Evolutionary conservation across 2,797 vertebrate genomes (phyloP).

Genomic region (Paramormyrops hopkinsi): DNA sequence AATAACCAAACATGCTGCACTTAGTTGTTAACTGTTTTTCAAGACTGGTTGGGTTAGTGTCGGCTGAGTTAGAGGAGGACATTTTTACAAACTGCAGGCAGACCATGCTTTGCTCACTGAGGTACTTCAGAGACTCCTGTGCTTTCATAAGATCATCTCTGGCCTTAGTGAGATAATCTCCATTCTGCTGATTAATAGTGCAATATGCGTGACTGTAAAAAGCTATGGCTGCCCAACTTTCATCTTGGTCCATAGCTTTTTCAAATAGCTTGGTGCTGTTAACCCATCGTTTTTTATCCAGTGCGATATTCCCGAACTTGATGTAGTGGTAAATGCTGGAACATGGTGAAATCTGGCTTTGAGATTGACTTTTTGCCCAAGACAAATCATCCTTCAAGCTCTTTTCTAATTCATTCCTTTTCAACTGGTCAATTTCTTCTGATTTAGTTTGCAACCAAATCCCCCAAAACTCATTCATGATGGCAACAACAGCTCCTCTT

Average conservation of each 20-base stretch:
- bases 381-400: background rate
- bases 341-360: background rate
- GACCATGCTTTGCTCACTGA: conserved; percentile 7
- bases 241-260: background rate
- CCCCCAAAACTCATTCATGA: no score
- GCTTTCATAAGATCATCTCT: conserved; percentile 8
- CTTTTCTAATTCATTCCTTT: background rate
- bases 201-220: background rate
- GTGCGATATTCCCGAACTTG: conserved; percentile 9
- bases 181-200: background rate
- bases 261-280: background rate
- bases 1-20: conserved; percentile 1
- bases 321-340: conserved; percentile 34
- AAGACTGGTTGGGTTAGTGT: background rate
- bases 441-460: no score
- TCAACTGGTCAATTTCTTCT: background rate
- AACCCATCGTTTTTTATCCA: background rate
- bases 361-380: background rate
- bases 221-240: background rate
- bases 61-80: background rate
- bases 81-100: conserved; percentile 22
- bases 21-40: conserved; percentile 15
- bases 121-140: conserved; percentile 15
- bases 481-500: no score
- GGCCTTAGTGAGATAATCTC: background rate